phyloP scores from a whole-genome alignment of 1,140 invertebrate species.

The Notospermus geniculatus region DNA sequence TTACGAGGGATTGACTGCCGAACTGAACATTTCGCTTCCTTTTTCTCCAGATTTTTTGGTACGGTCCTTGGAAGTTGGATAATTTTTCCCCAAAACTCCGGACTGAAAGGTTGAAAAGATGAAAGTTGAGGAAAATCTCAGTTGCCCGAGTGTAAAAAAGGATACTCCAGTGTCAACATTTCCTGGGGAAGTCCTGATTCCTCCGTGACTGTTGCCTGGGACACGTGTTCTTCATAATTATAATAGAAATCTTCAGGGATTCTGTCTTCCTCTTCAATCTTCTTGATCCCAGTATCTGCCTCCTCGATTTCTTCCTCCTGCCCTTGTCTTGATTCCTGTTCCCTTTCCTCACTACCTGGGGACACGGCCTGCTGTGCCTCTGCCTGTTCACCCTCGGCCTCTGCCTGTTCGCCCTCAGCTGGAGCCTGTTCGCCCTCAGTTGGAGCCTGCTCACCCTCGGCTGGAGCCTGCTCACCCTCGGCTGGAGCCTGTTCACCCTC shows the following conservation, averaged over 20 bases:
- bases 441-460: no score
- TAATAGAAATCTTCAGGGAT: constrained; percentile 54
- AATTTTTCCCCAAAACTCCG: background rate
- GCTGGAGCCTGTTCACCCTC: no score
- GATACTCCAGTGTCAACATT: constrained; percentile 46
- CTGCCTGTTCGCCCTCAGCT: constrained; percentile 4
- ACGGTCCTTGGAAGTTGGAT: background rate
- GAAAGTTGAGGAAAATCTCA: background rate
- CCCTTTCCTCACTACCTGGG: no score
- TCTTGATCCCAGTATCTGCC: background rate
- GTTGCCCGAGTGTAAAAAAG: constrained; percentile 21
- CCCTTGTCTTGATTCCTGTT: no score
- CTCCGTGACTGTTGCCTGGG: constrained; percentile 39
- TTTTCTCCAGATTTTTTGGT: background rate
- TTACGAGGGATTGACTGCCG: no score
- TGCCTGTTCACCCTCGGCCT: constrained; percentile 8
- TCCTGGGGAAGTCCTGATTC: constrained; percentile 48
- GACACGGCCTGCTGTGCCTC: no score
- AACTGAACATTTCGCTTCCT: no score
- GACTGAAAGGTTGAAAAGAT: background rate
- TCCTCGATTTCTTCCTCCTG: constrained; percentile 7
- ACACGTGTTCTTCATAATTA: constrained; percentile 43
- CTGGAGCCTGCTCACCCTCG: no score
- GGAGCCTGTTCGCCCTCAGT: background rate
- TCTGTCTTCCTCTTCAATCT: constrained; percentile 33